These are phyloP conservation scores for Ibidorhyncha struthersii DNA, from an alignment of 2,113 vertebrate genomes.

Conservation along the genomic window DNA sequence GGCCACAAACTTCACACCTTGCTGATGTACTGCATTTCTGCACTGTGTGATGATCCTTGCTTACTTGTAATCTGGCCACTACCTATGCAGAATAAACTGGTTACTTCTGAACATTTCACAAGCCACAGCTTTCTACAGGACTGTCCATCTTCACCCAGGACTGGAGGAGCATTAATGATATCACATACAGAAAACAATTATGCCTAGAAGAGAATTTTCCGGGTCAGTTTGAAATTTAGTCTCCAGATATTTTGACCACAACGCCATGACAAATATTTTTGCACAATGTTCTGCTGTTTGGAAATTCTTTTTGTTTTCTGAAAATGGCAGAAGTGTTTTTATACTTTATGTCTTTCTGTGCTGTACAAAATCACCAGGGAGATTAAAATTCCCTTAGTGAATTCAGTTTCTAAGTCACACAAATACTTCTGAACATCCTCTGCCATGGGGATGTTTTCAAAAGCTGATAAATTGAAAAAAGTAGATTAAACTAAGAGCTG, in stretches of 20 bases:
- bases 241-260: background rate
- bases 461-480: background rate
- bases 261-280: background rate
- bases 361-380: background rate
- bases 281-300: background rate
- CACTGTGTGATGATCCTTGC: background rate
- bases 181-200: background rate
- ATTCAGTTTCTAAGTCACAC: background rate
- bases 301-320: background rate
- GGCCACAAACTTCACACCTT: background rate
- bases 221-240: background rate
- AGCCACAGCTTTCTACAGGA: background rate
- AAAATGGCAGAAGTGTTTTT: background rate
- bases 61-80: background rate
- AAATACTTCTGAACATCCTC: background rate
- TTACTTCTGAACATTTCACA: background rate
- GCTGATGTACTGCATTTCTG: background rate
- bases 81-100: background rate
- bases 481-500: background rate
- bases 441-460: background rate
- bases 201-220: background rate
- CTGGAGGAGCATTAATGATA: background rate
- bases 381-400: background rate
- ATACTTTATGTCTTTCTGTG: background rate
- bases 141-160: background rate